Evolutionary conservation across 2,797 vertebrate genomes (phyloP), one percentile per base, ranked within the genome.

Genomic region (Neostethus bicornis): DNA sequence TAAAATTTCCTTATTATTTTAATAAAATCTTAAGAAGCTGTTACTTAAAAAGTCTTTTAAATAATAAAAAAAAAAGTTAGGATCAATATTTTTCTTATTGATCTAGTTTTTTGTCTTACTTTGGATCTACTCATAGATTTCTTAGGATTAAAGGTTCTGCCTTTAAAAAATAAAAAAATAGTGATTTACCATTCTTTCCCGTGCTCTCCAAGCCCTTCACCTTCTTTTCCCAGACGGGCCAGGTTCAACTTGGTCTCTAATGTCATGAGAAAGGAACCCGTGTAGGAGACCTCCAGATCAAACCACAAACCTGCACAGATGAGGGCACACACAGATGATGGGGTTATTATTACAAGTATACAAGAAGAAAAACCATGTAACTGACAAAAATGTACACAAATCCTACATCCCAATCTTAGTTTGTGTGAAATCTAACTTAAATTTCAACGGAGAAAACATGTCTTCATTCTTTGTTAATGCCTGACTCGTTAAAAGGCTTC

Each of bases 211-310:
- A 95, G 86, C 0, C 93, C 94, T 85, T 99, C 97, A 50, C 92
- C 94, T 73, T 99, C 97, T 89, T 99, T 99, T 57, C 97, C 97
- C 76, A 99, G 92, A 75, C 94, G 94, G 67, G 94, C 94, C 88
- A 99, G 90, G 90, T 99, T 99, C 96, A 99, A 95, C 92, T 99
- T 99, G 75, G 97, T 99, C 91, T 99, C 95, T 9, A 99, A 89
- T 3, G 96, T 98, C 97, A 99, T 99, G 38, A 98, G 92, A 88
- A 99, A 98, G 68, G 97, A 99, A 49, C 97, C 97, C 7, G 90
- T 91, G 88, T 98, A 99, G 61, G 94, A 96, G 71, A 98, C 87
- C 81, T 98, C 96, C 89, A 99, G 89, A 85, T 99, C 94, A 76
- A 98, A 94, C 97, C 97, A 99, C 59, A 99, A 89, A 68, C 97